Conservation (phyloP, 2,888 invertebrate genomes). For the Rotaria macrura region DNA sequence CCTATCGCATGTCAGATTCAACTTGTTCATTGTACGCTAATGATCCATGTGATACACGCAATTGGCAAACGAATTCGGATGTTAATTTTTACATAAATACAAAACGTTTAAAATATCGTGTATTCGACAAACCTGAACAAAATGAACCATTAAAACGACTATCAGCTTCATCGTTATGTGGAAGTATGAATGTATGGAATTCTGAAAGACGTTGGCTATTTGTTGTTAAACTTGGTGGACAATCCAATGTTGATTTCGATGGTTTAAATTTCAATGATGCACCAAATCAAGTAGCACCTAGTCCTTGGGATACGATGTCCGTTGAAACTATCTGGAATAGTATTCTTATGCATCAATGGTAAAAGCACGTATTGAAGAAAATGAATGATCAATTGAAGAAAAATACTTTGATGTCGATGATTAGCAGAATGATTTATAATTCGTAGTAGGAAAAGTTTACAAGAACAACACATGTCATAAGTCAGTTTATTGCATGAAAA, state of each 20-base stretch:
- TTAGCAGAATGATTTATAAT: too few relatives aligned
- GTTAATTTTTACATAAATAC: not conserved
- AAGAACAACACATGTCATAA: too few relatives aligned
- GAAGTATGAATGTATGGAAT: not conserved
- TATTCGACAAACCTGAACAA: not conserved
- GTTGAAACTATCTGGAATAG: not conserved
- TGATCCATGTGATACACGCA: not conserved
- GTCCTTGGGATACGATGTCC: not conserved
- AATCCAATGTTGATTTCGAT: not conserved
- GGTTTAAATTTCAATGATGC: not conserved
- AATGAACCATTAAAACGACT: not conserved
- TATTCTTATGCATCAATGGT: not conserved
- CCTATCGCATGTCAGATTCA: not conserved
- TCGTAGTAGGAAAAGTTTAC: too few relatives aligned
- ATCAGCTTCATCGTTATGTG: not conserved
- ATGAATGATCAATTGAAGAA: too few relatives aligned
- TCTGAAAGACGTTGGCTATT: not conserved
- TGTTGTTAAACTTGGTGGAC: not conserved
- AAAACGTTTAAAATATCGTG: not conserved
- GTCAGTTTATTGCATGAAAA: too few relatives aligned
- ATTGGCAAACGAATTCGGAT: not conserved
- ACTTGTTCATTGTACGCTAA: not conserved
- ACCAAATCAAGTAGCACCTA: slow-evolving; percentile 10
- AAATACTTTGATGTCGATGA: too few relatives aligned
- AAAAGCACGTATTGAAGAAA: not conserved